A percentile compares a stretch with the other conserved stretches of the same genome.
Conservation (phyloP, 2,113 vertebrate species). For the Gadus macrocephalus region DNA sequence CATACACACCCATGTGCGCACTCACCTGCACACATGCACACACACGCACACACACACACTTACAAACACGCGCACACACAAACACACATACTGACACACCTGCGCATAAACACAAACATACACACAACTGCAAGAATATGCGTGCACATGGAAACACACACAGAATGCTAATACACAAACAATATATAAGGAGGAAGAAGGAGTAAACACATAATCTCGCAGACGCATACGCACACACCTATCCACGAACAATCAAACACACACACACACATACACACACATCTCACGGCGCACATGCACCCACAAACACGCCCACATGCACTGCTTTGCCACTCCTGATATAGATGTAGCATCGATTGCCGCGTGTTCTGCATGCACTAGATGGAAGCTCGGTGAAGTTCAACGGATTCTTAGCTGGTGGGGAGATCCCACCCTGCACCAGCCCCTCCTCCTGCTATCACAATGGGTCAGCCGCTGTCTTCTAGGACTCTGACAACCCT, state of each 20-base stretch:
- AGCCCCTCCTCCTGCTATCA: too few relatives aligned
- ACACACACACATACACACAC: constrained; percentile 7
- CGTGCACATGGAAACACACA: neutral
- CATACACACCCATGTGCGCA: neutral
- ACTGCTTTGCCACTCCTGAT: neutral
- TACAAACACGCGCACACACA: neutral
- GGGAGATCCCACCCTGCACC: constrained; percentile 1
- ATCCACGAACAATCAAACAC: neutral
- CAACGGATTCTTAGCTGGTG: neutral
- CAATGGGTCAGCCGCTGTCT: too few relatives aligned
- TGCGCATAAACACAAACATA: neutral
- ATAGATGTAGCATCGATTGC: neutral
- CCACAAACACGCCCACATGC: neutral
- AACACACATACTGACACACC: constrained; percentile 4
- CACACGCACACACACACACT: neutral
- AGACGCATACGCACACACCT: too few relatives aligned
- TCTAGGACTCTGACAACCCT: too few relatives aligned
- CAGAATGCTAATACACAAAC: neutral
- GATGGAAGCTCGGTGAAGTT: neutral
- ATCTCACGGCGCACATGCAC: neutral
- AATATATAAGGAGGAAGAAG: neutral
- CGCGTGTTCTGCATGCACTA: neutral
- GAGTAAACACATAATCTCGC: neutral
- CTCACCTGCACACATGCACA: neutral
- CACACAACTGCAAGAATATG: constrained; percentile 19